phyloP scores from a whole-genome alignment of 2,888 invertebrate genomes.

The Cepaea hortensis region DNA sequence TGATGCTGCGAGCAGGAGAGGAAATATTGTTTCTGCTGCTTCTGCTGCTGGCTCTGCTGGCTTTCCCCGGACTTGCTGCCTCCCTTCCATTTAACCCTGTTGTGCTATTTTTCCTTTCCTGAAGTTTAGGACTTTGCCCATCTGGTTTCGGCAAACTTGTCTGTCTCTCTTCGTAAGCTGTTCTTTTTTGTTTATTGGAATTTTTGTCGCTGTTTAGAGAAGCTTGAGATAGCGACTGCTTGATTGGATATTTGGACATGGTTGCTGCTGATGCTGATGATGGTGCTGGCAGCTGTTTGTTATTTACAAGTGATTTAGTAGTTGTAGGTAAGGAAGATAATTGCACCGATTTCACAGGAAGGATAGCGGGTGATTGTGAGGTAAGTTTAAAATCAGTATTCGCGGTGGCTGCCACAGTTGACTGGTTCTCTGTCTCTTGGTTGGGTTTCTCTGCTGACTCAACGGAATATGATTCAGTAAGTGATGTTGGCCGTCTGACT shows the following conservation, averaged over 20 bases:
- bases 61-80: slow-evolving; percentile 58
- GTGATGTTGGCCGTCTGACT: slow-evolving; percentile 64
- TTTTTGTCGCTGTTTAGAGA: slow-evolving; percentile 30
- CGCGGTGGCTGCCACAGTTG: background rate
- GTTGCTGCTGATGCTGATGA: background rate
- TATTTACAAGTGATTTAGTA: slow-evolving; percentile 38
- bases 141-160: slow-evolving; percentile 68
- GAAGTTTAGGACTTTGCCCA: slow-evolving; percentile 70
- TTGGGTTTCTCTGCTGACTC: slow-evolving; percentile 4
- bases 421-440: background rate
- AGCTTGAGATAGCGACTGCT: slow-evolving; percentile 5
- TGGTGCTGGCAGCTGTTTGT: slow-evolving; percentile 15
- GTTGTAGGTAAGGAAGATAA: slow-evolving; percentile 47
- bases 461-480: slow-evolving; percentile 61
- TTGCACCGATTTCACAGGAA: slow-evolving; percentile 10
- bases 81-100: slow-evolving; percentile 37
- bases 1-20: slow-evolving; percentile 67
- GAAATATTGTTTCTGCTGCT: slow-evolving; percentile 58
- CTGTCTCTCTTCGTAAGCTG: slow-evolving; percentile 59
- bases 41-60: slow-evolving; percentile 55
- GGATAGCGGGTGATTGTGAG: background rate
- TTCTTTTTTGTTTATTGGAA: slow-evolving; percentile 33
- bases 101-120: slow-evolving; percentile 54
- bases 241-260: slow-evolving; percentile 6
- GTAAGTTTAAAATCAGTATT: background rate